Conservation (phyloP, 2,888 invertebrate species). For the Drosophila yooni region DNA sequence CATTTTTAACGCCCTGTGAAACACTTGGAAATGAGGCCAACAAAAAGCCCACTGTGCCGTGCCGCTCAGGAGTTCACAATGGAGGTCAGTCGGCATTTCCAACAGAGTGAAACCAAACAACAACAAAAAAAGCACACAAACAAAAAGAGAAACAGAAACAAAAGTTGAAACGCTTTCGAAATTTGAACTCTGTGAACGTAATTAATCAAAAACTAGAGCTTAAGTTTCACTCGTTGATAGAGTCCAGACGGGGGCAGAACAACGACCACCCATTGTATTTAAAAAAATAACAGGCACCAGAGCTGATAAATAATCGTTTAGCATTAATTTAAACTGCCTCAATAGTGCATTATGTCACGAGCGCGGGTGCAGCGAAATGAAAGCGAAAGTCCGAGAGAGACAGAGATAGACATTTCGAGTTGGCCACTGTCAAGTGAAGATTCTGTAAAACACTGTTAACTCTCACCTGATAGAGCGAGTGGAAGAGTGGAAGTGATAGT, state of each 20-base stretch:
- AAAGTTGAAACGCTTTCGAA: conserved; percentile 49
- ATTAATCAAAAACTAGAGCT: conserved; percentile 72
- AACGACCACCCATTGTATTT: conserved; percentile 40
- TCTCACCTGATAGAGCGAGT: conserved; percentile 62
- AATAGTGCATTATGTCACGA: conserved; percentile 76
- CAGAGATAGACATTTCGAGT: background rate
- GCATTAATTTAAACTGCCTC: conserved; percentile 66
- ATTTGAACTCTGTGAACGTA: conserved; percentile 50
- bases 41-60: conserved; percentile 19
- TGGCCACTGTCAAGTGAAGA: background rate
- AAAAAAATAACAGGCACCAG: background rate
- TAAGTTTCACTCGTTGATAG: conserved; percentile 49
- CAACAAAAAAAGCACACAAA: background rate
- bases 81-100: conserved; percentile 22
- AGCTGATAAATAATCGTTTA: conserved; percentile 75
- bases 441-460: background rate
- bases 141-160: background rate
- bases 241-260: conserved; percentile 20
- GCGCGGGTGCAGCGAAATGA: conserved; percentile 59
- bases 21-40: conserved; percentile 36
- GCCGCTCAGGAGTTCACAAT: conserved; percentile 15
- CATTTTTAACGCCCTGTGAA: conserved; percentile 44
- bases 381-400: conserved; percentile 73
- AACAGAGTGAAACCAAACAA: background rate
- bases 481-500: conserved; percentile 67